Evolutionary conservation across 2,797 vertebrate species (phyloP).

Genomic region (Aldrovandia affinis): DNA sequence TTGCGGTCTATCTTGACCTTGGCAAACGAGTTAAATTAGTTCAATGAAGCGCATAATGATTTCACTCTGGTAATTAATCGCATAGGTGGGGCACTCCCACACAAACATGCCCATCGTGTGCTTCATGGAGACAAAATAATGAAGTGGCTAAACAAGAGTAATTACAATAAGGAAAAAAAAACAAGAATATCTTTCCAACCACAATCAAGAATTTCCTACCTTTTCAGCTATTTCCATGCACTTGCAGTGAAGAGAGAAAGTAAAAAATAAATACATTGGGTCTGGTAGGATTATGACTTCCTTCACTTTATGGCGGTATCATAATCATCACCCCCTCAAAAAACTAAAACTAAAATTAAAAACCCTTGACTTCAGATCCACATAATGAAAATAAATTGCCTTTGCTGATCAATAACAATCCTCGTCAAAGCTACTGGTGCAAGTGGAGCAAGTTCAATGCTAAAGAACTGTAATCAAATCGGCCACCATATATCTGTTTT

Average conservation of each 20-base stretch:
- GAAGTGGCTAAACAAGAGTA: slow-evolving; percentile 56
- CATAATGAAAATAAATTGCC: not conserved
- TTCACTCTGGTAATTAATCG: slow-evolving; percentile 78
- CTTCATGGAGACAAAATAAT: slow-evolving; percentile 59
- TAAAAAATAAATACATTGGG: not conserved
- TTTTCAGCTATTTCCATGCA: not conserved
- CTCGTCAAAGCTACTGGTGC: not conserved
- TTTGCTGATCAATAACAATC: not conserved
- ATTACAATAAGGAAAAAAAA: slow-evolving; percentile 42
- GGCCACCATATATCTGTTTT: not conserved
- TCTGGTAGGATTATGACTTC: not conserved
- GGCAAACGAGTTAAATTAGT: slow-evolving; percentile 73
- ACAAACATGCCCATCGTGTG: slow-evolving; percentile 64
- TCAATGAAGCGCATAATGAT: slow-evolving; percentile 73
- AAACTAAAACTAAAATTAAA: slow-evolving; percentile 9
- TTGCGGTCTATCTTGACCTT: slow-evolving; percentile 75
- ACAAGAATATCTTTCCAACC: not conserved
- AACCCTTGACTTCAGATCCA: slow-evolving; percentile 5
- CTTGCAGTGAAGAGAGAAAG: not conserved
- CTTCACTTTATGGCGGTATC: not conserved
- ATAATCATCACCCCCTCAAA: slow-evolving; percentile 7
- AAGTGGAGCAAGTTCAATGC: not conserved
- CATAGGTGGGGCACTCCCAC: slow-evolving; percentile 65
- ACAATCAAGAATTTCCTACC: slow-evolving; percentile 30
- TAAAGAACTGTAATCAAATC: not conserved